Evolutionary conservation across 2,113 vertebrate species (phyloP), one percentile per base, ranked within the genome.

Genomic region (Mirounga angustirostris): DNA sequence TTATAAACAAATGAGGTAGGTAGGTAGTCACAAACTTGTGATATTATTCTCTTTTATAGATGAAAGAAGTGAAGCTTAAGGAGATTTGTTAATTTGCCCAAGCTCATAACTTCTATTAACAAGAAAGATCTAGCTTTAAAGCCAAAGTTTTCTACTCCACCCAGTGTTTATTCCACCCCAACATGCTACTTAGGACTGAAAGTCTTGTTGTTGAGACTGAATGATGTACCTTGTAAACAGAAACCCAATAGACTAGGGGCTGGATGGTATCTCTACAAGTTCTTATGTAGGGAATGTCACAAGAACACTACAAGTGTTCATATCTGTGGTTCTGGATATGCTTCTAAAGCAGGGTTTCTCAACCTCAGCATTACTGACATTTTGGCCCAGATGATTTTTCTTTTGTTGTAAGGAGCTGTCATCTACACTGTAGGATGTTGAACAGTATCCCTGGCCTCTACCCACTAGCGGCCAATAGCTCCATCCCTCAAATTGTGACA

Each of bases 1-100:
- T 56, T 43, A 91, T 52, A 85, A 85, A 33, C 18, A 50, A 52
- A 85, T 15, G 15, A 86, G 36, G n/a, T 76, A 54, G 52, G 46
- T 54, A 79, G 30, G 28, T 54, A 33, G 30, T 79, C 52, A 33
- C 50, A 54, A 79, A 54, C 16, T 19, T 54, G 43, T 54, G 18
- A 12, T 73, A 69, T 94, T 89, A 85, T 89, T 86, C 52, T 28
- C 18, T 90, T 58, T 69, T n/a, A 89, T 18, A 91, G 26, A 85
- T 21, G 56, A 92, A 92, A 21, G 18, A 91, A 71, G 4, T 74
- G 9, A 92, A 67, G 21, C 56, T 73, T 89, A 50, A 36, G n/a
- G 19, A 30, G 13, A 16, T 43, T 67, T 85, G 74, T 52, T 86
- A 65, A 65, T 8, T 56, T 67, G 4, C 33, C 65, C 33, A 2